Evolutionary conservation across 1,140 invertebrate species (phyloP), one percentile per base, ranked within the genome.

Genomic region (Drosophila gunungcola): DNA sequence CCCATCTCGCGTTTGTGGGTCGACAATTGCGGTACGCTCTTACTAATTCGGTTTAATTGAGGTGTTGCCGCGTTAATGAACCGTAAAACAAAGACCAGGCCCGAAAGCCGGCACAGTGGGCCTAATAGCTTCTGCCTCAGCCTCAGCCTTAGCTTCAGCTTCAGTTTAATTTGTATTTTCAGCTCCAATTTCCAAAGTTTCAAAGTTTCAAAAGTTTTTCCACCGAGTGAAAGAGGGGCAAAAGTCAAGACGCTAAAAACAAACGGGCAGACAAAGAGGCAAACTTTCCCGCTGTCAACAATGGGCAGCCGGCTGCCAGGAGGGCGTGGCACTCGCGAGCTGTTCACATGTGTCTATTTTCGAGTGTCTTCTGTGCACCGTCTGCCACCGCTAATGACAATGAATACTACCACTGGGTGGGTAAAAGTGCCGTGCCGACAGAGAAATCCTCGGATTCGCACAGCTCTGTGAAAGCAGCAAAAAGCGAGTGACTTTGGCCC

Each of bases 201-300:
- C 10, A 55, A 7, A 4, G 38, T 3, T 57, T n/a, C 9, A 10
- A 21, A 21, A 21, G 16, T 21, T 49, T 29, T 13, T 36, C 29
- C 58, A 10, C 5, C 38, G 29, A 61, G 61, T 61, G 61, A 68
- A 68, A 65, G 46, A 68, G 38, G 61, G 61, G 16, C 61, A 68
- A 65, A 29, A 68, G 64, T 52, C 46, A 48, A 34, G 60, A 25
- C 38, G 38, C 16, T 34, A 51, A 51, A 68, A 43, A 63, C 39
- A 41, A 45, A 42, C 41, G 51, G 13, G n/a, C 39, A 38, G 62
- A 57, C 32, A 51, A 43, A 64, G 65, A 55, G 34, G 6, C 27
- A 82, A 82, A 82, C 80, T 83, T 82, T 82, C 80, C 64, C 74
- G 61, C 58, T 53, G 38, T 58, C 55, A 67, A 70, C 75, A 80